These are phyloP conservation scores for Acleris sparsana DNA, from an alignment of 2,888 invertebrate genomes.

Conservation along the genomic window DNA sequence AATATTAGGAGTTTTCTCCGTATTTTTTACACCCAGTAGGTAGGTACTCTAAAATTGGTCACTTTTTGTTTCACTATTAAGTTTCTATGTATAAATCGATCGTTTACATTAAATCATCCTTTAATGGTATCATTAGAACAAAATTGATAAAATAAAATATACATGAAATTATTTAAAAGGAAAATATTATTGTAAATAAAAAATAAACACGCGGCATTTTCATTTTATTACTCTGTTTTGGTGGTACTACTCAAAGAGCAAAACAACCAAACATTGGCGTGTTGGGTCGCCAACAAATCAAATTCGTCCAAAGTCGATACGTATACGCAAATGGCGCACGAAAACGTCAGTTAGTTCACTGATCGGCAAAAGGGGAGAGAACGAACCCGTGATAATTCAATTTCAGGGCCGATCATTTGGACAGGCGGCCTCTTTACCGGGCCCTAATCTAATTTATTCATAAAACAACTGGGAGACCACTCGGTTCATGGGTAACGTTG, in stretches of 20 bases:
- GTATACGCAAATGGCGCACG: slow-evolving; percentile 57
- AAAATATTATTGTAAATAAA: neutral
- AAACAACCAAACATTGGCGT: slow-evolving; percentile 8
- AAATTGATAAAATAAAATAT: too few species aligned
- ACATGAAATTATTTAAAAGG: too few species aligned
- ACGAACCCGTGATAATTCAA: slow-evolving; percentile 64
- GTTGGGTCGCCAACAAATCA: slow-evolving; percentile 19
- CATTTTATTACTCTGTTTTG: slow-evolving; percentile 1
- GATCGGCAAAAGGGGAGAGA: slow-evolving; percentile 45
- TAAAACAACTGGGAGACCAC: slow-evolving; percentile 48
- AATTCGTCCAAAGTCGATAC: slow-evolving; percentile 43
- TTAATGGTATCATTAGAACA: too few species aligned
- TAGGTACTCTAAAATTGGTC: too few species aligned
- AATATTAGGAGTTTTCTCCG: too few species aligned
- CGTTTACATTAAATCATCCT: too few species aligned
- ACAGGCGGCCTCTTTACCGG: slow-evolving; percentile 47
- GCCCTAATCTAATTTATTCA: slow-evolving; percentile 54
- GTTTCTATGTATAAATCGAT: too few species aligned
- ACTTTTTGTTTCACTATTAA: too few species aligned
- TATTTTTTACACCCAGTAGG: too few species aligned
- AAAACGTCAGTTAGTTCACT: slow-evolving; percentile 39
- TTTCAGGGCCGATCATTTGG: slow-evolving; percentile 63
- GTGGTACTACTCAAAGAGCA: slow-evolving; percentile 6
- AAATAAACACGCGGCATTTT: neutral
- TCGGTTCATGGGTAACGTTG: slow-evolving; percentile 16